Evolutionary conservation across 2,797 vertebrate genomes (phyloP), one percentile per base, ranked within the genome.

Genomic region (Buphagus erythrorhynchus): DNA sequence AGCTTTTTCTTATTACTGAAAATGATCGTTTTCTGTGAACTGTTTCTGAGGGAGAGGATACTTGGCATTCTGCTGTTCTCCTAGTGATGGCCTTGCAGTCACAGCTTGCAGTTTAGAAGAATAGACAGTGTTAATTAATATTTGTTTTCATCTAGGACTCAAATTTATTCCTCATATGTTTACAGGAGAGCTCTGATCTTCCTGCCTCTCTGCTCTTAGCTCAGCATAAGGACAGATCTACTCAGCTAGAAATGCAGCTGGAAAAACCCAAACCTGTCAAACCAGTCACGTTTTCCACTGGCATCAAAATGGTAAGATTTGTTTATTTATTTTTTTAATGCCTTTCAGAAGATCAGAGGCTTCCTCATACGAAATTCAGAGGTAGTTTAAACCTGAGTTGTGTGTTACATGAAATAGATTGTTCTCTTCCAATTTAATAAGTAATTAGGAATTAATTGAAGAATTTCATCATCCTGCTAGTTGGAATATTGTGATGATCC

Each of bases 151-250:
- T 95, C 88, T 74, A 88, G 80, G 67, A 48, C 91, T 96, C 91
- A 76, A 40, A 51, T 80, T 58, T 96, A 42, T 90, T 93, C 85
- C 86, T 90, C 31, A 1, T 95, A 29, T 96, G 58, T 86, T 98
- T 93, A 66, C 97, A 99, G 99, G 99, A 99, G 96, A 98, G 98
- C 86, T 99, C 99, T 84, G 98, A 98, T 95, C 98, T 99, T 95
- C 99, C 99, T 21, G 99, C 99, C 51, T 98, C 99, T 57, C 95
- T 99, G 80, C 98, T 99, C 91, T 97, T 99, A 86, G 99, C 99
- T 91, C 98, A 99, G 93, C 99, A 99, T 98, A 99, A 99, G 95
- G 99, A 99, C 95, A 98, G 99, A 74, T 99, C 99, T 35, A 98
- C 98, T 19, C 98, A 99, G 89, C 96, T 99, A 96, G 99, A 99